Conservation (phyloP, 2,113 vertebrate genomes). For the Muscicapa adusta region DNA sequence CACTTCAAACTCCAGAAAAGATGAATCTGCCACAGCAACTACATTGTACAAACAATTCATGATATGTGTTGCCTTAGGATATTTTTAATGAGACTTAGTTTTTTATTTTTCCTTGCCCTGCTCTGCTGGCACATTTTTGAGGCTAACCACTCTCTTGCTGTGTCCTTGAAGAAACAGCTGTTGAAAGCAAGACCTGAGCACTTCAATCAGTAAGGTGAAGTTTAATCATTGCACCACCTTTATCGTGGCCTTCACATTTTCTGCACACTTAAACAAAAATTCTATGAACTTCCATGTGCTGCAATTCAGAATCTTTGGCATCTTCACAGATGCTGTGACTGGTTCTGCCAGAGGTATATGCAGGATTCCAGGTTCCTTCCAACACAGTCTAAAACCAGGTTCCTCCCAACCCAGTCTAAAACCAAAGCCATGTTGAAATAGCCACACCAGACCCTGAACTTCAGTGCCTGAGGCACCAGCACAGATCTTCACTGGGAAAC, state of each 20-base stretch:
- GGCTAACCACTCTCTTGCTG: background rate
- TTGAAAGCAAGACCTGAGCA: background rate
- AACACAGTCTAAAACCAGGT: background rate
- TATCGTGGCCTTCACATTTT: background rate
- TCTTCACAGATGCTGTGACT: background rate
- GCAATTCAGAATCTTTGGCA: background rate
- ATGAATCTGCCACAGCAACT: background rate
- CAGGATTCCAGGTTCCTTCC: background rate
- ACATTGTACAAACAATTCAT: background rate
- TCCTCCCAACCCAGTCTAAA: background rate
- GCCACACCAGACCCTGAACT: background rate
- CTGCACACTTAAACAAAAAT: background rate
- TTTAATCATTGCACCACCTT: background rate
- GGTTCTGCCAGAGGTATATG: background rate
- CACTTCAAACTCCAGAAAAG: background rate
- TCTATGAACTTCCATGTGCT: background rate
- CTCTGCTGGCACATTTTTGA: background rate
- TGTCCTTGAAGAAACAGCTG: background rate
- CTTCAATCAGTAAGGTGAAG: background rate
- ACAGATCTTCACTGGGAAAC: background rate
- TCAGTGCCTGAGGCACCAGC: background rate
- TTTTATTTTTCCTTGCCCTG: background rate
- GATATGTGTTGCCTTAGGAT: background rate
- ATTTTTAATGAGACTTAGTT: background rate
- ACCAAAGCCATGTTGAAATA: background rate